Evolutionary conservation across 2,888 invertebrate genomes (phyloP).

Genomic region (Lasiommata megera): DNA sequence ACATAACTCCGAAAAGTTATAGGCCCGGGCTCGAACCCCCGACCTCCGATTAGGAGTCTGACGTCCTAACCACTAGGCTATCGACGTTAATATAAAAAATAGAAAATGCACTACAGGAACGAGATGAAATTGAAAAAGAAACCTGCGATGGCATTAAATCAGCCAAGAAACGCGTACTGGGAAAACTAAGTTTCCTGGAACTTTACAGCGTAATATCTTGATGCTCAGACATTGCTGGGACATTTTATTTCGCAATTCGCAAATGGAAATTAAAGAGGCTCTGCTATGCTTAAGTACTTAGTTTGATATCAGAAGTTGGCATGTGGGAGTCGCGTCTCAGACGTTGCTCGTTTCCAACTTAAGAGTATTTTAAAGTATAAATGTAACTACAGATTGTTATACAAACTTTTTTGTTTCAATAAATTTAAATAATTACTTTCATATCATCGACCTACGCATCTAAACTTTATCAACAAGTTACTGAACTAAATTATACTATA

Average conservation of each 20-base stretch:
- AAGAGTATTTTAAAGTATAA: slow-evolving; percentile 15
- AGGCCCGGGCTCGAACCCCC: no score
- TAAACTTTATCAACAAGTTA: no score
- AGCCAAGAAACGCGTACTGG: background rate
- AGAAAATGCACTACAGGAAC: background rate
- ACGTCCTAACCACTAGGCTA: no score
- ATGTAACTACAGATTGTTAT: background rate
- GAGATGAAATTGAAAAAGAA: slow-evolving; percentile 11
- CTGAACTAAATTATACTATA: no score
- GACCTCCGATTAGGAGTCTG: no score
- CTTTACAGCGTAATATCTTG: slow-evolving; percentile 15
- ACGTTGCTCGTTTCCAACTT: slow-evolving; percentile 21
- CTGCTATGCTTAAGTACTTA: slow-evolving; percentile 24
- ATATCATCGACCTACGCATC: no score
- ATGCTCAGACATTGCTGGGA: slow-evolving; percentile 12
- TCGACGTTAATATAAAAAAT: no score
- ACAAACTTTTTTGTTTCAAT: background rate
- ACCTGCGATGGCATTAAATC: slow-evolving; percentile 4
- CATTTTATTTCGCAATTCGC: slow-evolving; percentile 25
- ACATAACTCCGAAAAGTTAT: no score
- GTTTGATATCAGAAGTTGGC: slow-evolving; percentile 26
- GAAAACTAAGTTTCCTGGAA: slow-evolving; percentile 4
- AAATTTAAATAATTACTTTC: background rate
- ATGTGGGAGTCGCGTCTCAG: slow-evolving; percentile 17
- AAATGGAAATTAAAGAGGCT: slow-evolving; percentile 28